Conservation (phyloP, 2,888 invertebrate genomes). For the Automeris io region DNA sequence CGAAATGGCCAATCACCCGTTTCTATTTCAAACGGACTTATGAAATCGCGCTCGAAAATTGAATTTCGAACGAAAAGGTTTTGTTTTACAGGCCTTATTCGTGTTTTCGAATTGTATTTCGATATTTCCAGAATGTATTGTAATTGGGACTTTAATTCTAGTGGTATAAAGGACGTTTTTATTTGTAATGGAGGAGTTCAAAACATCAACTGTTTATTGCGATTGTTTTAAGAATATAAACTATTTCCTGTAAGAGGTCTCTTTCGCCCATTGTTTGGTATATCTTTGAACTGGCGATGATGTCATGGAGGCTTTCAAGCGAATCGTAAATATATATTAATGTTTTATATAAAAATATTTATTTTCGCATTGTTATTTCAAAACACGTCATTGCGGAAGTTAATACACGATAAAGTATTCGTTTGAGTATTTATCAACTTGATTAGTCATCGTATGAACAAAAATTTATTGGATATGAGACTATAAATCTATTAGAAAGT, state of each 20-base stretch:
- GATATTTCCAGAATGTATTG: slow-evolving; percentile 4
- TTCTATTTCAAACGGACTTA: slow-evolving; percentile 53
- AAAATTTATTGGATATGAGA: too few relatives aligned
- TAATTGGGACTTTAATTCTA: slow-evolving; percentile 20
- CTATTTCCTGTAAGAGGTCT: slow-evolving; percentile 67
- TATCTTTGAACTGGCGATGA: slow-evolving; percentile 52
- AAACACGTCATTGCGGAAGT: slow-evolving; percentile 11
- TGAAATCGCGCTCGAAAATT: slow-evolving; percentile 41
- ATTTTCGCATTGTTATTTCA: slow-evolving; percentile 12
- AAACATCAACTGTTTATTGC: slow-evolving; percentile 47
- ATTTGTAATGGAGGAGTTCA: slow-evolving; percentile 14
- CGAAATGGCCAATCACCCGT: slow-evolving; percentile 59
- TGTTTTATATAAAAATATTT: slow-evolving; percentile 9
- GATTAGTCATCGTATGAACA: slow-evolving; percentile 2
- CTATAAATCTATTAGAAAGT: too few relatives aligned
- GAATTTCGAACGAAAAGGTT: slow-evolving; percentile 55
- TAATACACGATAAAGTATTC: slow-evolving; percentile 1
- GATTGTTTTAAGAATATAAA: slow-evolving; percentile 66
- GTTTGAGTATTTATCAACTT: slow-evolving; percentile 1
- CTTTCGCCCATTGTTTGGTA: slow-evolving; percentile 58
- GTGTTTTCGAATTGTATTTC: slow-evolving; percentile 19
- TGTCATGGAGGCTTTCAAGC: slow-evolving; percentile 50
- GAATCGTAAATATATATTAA: slow-evolving; percentile 34
- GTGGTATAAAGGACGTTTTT: slow-evolving; percentile 21
- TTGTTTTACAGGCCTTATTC: slow-evolving; percentile 50